Conservation (phyloP, 2,888 invertebrate genomes). For the Drosophila peninsularis region DNA sequence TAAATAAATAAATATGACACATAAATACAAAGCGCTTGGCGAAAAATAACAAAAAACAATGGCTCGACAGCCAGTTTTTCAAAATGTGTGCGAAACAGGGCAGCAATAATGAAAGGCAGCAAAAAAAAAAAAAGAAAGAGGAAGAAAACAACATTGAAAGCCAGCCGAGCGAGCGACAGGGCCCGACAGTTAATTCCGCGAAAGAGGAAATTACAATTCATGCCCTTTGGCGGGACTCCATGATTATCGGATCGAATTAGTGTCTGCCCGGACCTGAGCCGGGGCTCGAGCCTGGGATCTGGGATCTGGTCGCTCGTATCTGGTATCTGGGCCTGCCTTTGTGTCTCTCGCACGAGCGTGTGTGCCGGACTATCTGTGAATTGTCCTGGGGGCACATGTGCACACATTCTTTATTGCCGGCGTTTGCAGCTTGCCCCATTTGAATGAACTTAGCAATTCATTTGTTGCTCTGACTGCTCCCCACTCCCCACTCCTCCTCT, state of each 20-base stretch:
- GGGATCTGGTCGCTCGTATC: background rate
- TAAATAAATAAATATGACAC: conserved; percentile 77
- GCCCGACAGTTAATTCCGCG: conserved; percentile 84
- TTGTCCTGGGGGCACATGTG: conserved; percentile 59
- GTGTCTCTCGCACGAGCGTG: conserved; percentile 29
- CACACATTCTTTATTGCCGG: conserved; percentile 68
- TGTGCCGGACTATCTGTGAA: conserved; percentile 53
- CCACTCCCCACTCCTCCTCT: background rate
- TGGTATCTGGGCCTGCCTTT: conserved; percentile 26
- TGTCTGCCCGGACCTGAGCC: conserved; percentile 74
- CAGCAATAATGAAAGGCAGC: conserved; percentile 28
- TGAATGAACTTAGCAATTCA: conserved; percentile 74
- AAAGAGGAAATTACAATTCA: conserved; percentile 85
- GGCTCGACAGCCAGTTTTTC: conserved; percentile 27
- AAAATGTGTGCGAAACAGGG: conserved; percentile 32
- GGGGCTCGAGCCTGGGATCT: conserved; percentile 14
- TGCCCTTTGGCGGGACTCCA: conserved; percentile 83
- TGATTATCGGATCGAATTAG: conserved; percentile 85
- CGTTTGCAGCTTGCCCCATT: conserved; percentile 61
- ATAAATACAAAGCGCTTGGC: conserved; percentile 57
- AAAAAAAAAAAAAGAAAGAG: conserved; percentile 14
- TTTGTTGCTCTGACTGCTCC: conserved; percentile 37
- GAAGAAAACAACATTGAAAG: conserved; percentile 46
- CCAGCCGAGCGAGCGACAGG: conserved; percentile 60
- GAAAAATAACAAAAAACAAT: conserved; percentile 46